Evolutionary conservation across 2,888 invertebrate species (phyloP).

Genomic region (Villa cingulata): DNA sequence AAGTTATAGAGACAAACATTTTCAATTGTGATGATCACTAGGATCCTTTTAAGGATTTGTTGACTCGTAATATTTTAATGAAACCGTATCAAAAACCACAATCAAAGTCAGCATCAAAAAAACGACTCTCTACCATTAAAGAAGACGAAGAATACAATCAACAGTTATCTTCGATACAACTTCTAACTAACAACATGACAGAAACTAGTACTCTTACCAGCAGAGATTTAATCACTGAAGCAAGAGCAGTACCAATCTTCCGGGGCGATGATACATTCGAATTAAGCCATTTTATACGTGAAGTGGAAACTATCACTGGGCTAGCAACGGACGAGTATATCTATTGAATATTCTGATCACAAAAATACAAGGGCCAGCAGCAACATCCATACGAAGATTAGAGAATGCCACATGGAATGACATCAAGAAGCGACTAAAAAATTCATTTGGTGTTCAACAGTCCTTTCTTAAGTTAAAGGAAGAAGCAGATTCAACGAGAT

Average conservation of each 20-base stretch:
- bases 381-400: not conserved
- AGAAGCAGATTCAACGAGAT: not conserved
- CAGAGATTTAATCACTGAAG: not conserved
- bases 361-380: slow-evolving; percentile 2
- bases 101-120: too few relatives aligned
- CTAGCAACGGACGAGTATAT: not conserved
- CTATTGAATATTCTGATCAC: not conserved
- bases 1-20: too few relatives aligned
- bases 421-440: too few relatives aligned
- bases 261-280: too few relatives aligned
- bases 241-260: slow-evolving; percentile 1
- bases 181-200: not conserved
- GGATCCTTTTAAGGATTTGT: too few relatives aligned
- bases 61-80: too few relatives aligned
- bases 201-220: not conserved
- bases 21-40: too few relatives aligned
- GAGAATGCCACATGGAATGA: not conserved
- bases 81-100: too few relatives aligned
- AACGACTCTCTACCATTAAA: too few relatives aligned
- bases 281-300: not conserved
- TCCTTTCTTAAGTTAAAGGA: not conserved
- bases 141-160: too few relatives aligned
- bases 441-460: slow-evolving; percentile 1
- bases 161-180: too few relatives aligned
- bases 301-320: not conserved